These are phyloP conservation scores for Maconellicoccus hirsutus DNA, from an alignment of 1,140 invertebrate species.

Conservation along the genomic window DNA sequence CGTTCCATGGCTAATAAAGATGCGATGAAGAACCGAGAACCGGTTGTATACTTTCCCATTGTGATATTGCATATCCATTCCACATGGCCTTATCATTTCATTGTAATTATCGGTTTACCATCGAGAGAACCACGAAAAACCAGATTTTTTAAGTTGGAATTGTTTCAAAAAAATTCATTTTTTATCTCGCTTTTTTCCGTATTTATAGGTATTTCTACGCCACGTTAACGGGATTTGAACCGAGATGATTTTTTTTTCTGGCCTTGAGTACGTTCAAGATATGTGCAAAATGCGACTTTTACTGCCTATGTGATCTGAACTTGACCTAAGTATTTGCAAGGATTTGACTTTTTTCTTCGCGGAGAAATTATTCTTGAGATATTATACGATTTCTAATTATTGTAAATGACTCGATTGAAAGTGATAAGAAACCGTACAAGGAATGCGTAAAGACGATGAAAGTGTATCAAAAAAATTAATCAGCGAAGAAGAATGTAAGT, in stretches of 20 bases:
- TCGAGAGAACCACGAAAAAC: background rate
- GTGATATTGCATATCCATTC: constrained; percentile 8
- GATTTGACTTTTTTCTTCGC: too few relatives aligned
- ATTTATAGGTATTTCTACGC: background rate
- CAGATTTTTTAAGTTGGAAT: background rate
- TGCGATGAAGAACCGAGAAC: constrained; percentile 2
- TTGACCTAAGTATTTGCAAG: too few relatives aligned
- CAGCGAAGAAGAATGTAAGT: too few relatives aligned
- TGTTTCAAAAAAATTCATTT: background rate
- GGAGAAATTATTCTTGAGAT: too few relatives aligned
- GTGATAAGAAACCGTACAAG: too few relatives aligned
- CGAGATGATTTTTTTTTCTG: background rate
- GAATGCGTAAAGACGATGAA: too few relatives aligned
- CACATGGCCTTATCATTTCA: constrained; percentile 7
- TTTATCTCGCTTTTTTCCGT: too few relatives aligned
- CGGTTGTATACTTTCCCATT: constrained; percentile 7
- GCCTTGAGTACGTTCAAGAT: background rate
- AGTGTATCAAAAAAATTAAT: too few relatives aligned
- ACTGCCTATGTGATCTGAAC: too few relatives aligned
- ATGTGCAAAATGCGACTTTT: background rate
- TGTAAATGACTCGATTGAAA: too few relatives aligned
- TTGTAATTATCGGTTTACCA: background rate
- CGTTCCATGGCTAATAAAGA: constrained; percentile 8
- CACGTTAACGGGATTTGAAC: background rate
- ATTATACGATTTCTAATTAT: too few relatives aligned